These are phyloP conservation scores for Gallinago nigripennis DNA, from an alignment of 2,797 vertebrate species.

Conservation along the genomic window DNA sequence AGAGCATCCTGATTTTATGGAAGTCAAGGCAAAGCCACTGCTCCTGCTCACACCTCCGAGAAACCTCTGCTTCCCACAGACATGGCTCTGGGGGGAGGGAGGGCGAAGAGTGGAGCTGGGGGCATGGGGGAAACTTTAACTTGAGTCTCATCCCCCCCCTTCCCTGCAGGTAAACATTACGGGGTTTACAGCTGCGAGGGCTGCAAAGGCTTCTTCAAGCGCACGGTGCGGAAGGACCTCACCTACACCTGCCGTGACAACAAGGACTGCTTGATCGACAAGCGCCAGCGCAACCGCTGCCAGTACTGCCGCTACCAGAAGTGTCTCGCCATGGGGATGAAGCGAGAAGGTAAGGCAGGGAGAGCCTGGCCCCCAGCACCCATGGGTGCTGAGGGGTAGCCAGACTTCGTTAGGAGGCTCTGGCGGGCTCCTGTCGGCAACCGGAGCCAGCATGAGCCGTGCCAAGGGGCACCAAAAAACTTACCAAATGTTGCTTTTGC, in stretches of 20 bases:
- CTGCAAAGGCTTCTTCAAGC: constrained; percentile 98
- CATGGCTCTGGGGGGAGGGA: not conserved
- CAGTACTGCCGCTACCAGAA: constrained; percentile 99
- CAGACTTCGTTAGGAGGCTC: not conserved
- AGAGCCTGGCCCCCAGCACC: not conserved
- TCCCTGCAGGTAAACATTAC: constrained; percentile 91
- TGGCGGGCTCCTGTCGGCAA: not conserved
- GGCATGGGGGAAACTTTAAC: rapidly evolving
- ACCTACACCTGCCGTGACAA: constrained; percentile 96
- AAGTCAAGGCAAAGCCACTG: not conserved
- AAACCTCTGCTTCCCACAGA: not conserved
- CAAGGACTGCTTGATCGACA: constrained; percentile 97
- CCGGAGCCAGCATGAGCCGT: rapidly evolving
- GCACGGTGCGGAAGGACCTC: constrained; percentile 95
- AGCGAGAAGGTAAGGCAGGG: constrained; percentile 92
- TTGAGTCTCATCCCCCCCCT: rapidly evolving
- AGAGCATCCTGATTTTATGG: not conserved
- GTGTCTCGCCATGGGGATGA: constrained; percentile 99
- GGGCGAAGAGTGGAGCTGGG: rapidly evolving
- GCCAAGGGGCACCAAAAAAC: not conserved
- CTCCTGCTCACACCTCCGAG: rapidly evolving
- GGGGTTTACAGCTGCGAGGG: constrained; percentile 98
- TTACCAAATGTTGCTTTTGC: rapidly evolving
- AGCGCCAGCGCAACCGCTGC: constrained; percentile 96
- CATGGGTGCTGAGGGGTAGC: not conserved